Evolutionary conservation across 1,140 invertebrate species (phyloP), one percentile per base, ranked within the genome.

Genomic region (Phenacoccus solenopsis): DNA sequence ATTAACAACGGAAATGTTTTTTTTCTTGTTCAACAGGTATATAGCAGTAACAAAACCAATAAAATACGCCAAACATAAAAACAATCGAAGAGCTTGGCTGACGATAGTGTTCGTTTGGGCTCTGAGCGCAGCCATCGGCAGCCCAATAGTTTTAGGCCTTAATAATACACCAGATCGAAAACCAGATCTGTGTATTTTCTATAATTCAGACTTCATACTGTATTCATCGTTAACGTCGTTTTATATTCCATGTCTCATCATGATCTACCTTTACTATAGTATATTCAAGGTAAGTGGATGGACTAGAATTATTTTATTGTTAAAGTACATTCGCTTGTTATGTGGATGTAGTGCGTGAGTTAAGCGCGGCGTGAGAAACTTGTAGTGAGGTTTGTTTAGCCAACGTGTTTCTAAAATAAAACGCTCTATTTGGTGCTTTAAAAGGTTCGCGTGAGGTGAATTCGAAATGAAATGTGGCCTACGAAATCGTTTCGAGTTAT

Each of bases 11-110:
- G n/a, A n/a, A n/a, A n/a, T n/a, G n/a, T 7, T 64, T 24, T 69
- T 70, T 57, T 70, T 69, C 25, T 74, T 75, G 73, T 76, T 70
- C 81, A 81, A 49, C 84, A 97, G 96, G 83, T 99, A 96, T 81
- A 98, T 98, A 75, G 97, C 97, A 69, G 96, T 99, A 69, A 98
- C 95, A 25, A 91, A 96, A 79, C 97, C 97, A 75, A 97, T 99
- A 78, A 97, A 97, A 81, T 99, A 99, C 83, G 93, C 95, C 64
- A 96, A 97, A 78, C 96, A 98, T 83, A 96, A 97, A 83, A 98
- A 95, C 83, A 96, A 94, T 80, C 86, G 89, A 71, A 86, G 97
- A 72, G 94, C 98, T 38, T 93, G 92, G 85, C 79, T 96, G 77
- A 98, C 94, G 74, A 96, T 99, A 76, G 86, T 88, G n/a, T 81